These are phyloP conservation scores for Agelastica alni DNA, from an alignment of 2,888 invertebrate species.

Conservation along the genomic window DNA sequence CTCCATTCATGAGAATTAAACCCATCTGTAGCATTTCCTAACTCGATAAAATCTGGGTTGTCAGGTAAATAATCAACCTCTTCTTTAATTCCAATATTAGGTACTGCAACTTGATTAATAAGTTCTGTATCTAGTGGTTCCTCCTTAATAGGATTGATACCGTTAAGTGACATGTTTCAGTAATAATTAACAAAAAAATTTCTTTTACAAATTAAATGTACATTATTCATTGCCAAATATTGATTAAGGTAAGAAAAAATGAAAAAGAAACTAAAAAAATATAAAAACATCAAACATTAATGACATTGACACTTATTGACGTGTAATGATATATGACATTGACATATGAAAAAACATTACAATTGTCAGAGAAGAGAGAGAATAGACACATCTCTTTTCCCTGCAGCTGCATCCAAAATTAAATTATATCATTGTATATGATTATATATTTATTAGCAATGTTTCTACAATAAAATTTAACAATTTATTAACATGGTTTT, in stretches of 20 bases:
- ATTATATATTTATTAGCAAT: neutral
- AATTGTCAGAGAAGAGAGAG: neutral
- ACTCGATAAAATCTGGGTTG: constrained; percentile 23
- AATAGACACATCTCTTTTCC: neutral
- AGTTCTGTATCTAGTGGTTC: constrained; percentile 19
- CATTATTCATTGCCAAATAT: neutral
- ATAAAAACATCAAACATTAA: neutral
- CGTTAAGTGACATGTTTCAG: neutral
- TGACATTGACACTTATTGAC: neutral
- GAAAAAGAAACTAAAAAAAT: neutral
- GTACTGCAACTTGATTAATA: neutral
- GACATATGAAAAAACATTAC: too few relatives aligned
- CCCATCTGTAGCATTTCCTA: constrained; percentile 10
- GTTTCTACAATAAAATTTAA: neutral
- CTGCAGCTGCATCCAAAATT: too few relatives aligned
- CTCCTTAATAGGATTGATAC: too few relatives aligned
- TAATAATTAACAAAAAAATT: neutral
- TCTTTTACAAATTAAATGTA: neutral
- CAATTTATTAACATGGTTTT: too few relatives aligned
- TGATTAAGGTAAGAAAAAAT: neutral
- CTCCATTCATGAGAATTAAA: constrained; percentile 6
- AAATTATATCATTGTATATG: too few relatives aligned
- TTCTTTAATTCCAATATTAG: constrained; percentile 15
- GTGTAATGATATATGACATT: too few relatives aligned
- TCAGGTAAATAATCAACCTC: constrained; percentile 18